Evolutionary conservation across 1,140 invertebrate genomes (phyloP), one percentile per base, ranked within the genome.

Genomic region (Dendrolimus kikuchii): DNA sequence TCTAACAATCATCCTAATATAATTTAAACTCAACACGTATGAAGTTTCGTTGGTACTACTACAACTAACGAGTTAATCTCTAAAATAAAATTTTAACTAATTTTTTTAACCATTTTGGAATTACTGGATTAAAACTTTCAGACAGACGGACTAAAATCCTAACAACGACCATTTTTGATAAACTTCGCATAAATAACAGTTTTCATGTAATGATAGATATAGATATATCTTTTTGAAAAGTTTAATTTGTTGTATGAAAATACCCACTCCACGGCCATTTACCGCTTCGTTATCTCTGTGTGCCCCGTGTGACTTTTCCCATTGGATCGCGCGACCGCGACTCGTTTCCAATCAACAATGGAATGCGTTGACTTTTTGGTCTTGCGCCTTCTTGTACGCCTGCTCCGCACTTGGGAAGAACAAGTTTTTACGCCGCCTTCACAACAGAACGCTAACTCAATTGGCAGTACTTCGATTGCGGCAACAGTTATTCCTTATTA

Each of bases 311-410:
- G 69, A 74, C 71, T 75, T 75, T 79, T 79, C 70, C 71, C 67
- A 72, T 74, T 74, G 71, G 68, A 62, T 54, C 64, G 66, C 58
- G 65, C 67, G 63, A 70, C 65, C 62, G 69, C 66, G 70, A 75
- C 68, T 74, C 57, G 71, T 74, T 71, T 77, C 71, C 77, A 78
- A 77, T 81, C 81, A 74, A 81, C 78, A 81, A 79, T 79, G 78
- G 78, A 80, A 80, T 77, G 72, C 67, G 64, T 60, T 64, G 64
- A 76, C 71, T 80, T 81, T 81, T 81, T 77, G 75, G 71, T 72
- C 62, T 54, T 23, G 60, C 53, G 52, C 48, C 60, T 53, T 49
- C 61, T 61, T 46, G 23, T 23, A 23, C 23, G 23, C 23, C 23
- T 23, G 23, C 23, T 66, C 8, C 61, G 61, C 59, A 48, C 62